Evolutionary conservation across 2,113 vertebrate species (phyloP), one percentile per base, ranked within the genome.

Genomic region (Periophthalmus modestus): DNA sequence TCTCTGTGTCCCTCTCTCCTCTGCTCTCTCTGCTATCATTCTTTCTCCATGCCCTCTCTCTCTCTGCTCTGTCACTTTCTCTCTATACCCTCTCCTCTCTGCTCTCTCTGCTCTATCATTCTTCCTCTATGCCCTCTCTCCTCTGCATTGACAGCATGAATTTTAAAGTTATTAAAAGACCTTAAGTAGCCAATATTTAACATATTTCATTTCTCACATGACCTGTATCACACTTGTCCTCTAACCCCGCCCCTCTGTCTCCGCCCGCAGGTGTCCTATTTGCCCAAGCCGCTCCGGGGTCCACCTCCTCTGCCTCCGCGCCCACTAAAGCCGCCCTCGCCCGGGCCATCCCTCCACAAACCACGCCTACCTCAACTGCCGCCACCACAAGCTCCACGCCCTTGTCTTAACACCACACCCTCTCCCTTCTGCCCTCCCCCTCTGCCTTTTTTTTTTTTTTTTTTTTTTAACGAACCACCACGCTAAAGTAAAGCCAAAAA

Each of bases 191-290:
- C 28, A 1, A 28, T 1, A 28, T 28, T 28, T 28, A 28, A 28
- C 28, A 9, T 39, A 39, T 39, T 39, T 39, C 7, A 5, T 43
- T 43, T 10, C 39, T 28, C 28, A 28, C 39, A 43, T 50, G 3
- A 50, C 16, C 48, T 52, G 16, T 19, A 18, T 52, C 48, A 52
- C 48, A 61, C 58, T 33, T 34, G 34, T 48, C 58, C 9, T 73
- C 19, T 13, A 19, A 33, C 28, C 9, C 6, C 16, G 24, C 7
- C 66, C 5, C 73, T 0, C 81, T 52, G 55, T 85, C 78, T 85
- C 47, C 65, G 59, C 4, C 55, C 57, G 3, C 70, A 99, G 97
- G 97, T 78, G 96, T 98, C 80, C 93, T 99, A 73, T 99, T 97
- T 33, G 96, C 96, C 74, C 97, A 99, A 93, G 93, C 95, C 11